Base-by-base conservation (phyloP, 2,797 vertebrate species). In the Platalea minor region DNA sequence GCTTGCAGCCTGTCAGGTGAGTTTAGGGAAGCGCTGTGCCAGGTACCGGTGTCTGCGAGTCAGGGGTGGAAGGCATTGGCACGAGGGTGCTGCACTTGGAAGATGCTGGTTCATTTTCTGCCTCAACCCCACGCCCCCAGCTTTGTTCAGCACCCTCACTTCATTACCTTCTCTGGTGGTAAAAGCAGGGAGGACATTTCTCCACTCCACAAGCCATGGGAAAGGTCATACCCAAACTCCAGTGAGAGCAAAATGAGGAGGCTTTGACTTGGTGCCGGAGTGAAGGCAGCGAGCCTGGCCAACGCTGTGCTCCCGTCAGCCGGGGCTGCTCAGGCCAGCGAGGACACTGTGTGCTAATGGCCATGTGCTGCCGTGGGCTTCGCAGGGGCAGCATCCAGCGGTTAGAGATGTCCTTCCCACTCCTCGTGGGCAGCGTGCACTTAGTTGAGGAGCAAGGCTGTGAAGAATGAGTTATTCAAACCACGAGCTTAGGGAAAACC, bases 311-410 rank as follows among this genome's bases (percentile, higher is more conserved):
- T 35, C 46, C 31, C 25, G 0, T 19, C 26, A 9, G 23, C 48
- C 37, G 1, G 14, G 29, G 75, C 46, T 41, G 74, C 74, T n/a
- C 17, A 21, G 35, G 24, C 16, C 53, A 11, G 51, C 5, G 24
- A 35, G 60, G n/a, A 25, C 15, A 53, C n/a, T 13, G 21, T 0
- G 57, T 17, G 35, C 19, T 8, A 39, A 29, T 4, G 28, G 59
- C 46, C 26, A 0, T 1, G 21, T 1, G 4, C 31, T 29, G 39
- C 35, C 7, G 2, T 1, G 26, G 33, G 14, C n/a, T 53, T 59
- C 2, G 1, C 39, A 48, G 48, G 50, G 57, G 41, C 45, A 91
- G 35, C 53, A 46, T 17, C 20, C 57, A 9, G 24, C 3, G 8
- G 15, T 13, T 65, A 33, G 79, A 65, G 64, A 28, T 2, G 5